Evolutionary conservation across 1,140 invertebrate species (phyloP), one percentile per base, ranked within the genome.

Genomic region (Ceratitis capitata): DNA sequence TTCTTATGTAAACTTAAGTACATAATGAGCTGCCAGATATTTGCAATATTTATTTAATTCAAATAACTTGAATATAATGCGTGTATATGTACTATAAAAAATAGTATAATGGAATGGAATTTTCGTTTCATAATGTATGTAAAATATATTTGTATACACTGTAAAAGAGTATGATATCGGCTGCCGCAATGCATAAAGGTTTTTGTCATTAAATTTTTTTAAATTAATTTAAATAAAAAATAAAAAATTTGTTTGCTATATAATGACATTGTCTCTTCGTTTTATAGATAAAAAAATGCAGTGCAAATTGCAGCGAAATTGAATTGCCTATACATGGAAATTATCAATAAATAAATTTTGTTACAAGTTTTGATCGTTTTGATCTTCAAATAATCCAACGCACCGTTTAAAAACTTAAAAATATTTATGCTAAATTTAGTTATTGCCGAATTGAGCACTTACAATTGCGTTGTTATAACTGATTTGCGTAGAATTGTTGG

Each of bases 401-500:
- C 23, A 56, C 19, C 2, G 19, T 19, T 56, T 19, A 32, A 12
- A 69, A 1, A 9, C 3, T 35, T 5, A 16, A 39, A 39, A 39
- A 3, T 19, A 9, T 29, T 10, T 35, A 45, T 35, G 29, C 51
- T 82, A 49, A 78, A 64, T 23, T 83, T 12, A 49, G 49, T n/a
- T 10, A 23, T 78, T 19, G 5, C 39, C 19, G 19, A 32, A 83
- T 35, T 49, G 47, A 51, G 29, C 49, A 42, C 88, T 93, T 94
- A 96, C 87, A 97, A 93, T 91, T 97, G 96, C 86, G 96, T 97
- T 86, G 96, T 97, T 86, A 97, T 97, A 87, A 97, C 96, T 85
- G 96, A 96, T 93, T 97, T 97, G 87, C 96, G 94, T 84, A 95
- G 95, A 85, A 96, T 95, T 86, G 95, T 93, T 83, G 95, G 94